phyloP scores from a whole-genome alignment of 2,113 vertebrate species.

The Grallaria varia region DNA sequence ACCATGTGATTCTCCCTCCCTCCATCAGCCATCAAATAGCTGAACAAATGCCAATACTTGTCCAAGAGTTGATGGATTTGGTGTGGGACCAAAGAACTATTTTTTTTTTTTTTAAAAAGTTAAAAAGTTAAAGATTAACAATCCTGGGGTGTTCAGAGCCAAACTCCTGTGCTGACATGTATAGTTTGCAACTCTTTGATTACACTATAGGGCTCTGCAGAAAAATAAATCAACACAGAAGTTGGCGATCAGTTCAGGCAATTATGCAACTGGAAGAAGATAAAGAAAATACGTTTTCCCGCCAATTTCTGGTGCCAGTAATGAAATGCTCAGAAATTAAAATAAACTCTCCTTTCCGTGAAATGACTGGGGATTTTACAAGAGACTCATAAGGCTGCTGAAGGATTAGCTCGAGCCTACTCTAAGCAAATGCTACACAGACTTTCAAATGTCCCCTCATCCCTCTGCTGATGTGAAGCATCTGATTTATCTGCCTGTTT shows the following conservation, averaged over 20 bases:
- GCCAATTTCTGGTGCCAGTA: background rate
- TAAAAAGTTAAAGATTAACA: slow-evolving; percentile 28
- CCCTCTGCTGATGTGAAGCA: background rate
- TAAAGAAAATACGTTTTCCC: slow-evolving; percentile 12
- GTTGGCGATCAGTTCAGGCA: background rate
- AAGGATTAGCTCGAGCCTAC: background rate
- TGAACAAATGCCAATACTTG: background rate
- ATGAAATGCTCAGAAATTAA: slow-evolving; percentile 6
- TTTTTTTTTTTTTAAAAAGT: background rate
- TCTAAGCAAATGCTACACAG: background rate
- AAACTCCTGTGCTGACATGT: background rate
- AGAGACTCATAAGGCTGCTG: background rate
- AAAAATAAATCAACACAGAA: slow-evolving; percentile 8
- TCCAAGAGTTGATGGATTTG: background rate
- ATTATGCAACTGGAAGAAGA: slow-evolving; percentile 33
- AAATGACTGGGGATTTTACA: background rate
- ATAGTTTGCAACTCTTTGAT: background rate
- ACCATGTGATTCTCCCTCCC: background rate
- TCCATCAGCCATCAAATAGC: background rate
- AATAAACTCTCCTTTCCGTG: background rate
- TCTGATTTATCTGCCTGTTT: background rate
- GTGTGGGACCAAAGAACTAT: background rate
- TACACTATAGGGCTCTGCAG: background rate
- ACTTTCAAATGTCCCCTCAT: background rate
- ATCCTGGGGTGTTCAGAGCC: background rate